These are phyloP conservation scores for Betta splendens DNA, from an alignment of 2,797 vertebrate genomes.

Conservation along the genomic window DNA sequence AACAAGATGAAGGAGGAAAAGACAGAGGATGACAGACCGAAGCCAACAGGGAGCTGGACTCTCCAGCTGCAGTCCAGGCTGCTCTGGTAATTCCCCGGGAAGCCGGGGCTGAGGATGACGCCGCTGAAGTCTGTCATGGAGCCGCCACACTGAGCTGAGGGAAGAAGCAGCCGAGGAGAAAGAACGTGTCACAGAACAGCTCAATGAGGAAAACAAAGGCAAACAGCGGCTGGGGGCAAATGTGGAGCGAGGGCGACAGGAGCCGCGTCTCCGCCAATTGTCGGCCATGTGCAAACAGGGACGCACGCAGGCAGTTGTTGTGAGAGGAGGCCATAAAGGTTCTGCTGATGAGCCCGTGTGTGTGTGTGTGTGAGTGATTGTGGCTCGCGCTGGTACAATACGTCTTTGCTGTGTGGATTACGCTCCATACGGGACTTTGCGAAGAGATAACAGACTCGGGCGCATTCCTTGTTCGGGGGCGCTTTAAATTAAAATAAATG, in stretches of 20 bases:
- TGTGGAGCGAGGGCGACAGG: conserved; percentile 20
- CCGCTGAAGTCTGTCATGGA: conserved; percentile 91
- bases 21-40: conserved; percentile 81
- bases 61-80: conserved; percentile 97
- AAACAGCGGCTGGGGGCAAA: conserved; percentile 32
- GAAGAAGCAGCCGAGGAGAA: conserved; percentile 67
- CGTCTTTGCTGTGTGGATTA: conserved; percentile 37
- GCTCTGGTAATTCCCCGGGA: conserved; percentile 97
- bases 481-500: conserved; percentile 70
- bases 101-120: conserved; percentile 95
- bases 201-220: conserved; percentile 44
- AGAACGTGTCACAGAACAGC: conserved; percentile 59
- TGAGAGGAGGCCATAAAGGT: conserved; percentile 15
- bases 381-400: conserved; percentile 22
- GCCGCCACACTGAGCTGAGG: conserved; percentile 92
- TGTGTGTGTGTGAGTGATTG: conserved; percentile 21
- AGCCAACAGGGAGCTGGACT: conserved; percentile 91
- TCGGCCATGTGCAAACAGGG: neutral
- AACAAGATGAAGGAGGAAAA: neutral
- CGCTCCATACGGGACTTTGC: conserved; percentile 21
- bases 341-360: conserved; percentile 8
- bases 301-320: conserved; percentile 1
- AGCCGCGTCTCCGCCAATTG: conserved; percentile 9
- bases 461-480: conserved; percentile 39
- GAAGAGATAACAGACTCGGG: conserved; percentile 33